Conservation (phyloP, 2,888 invertebrate species). For the Drosophila mimica region DNA sequence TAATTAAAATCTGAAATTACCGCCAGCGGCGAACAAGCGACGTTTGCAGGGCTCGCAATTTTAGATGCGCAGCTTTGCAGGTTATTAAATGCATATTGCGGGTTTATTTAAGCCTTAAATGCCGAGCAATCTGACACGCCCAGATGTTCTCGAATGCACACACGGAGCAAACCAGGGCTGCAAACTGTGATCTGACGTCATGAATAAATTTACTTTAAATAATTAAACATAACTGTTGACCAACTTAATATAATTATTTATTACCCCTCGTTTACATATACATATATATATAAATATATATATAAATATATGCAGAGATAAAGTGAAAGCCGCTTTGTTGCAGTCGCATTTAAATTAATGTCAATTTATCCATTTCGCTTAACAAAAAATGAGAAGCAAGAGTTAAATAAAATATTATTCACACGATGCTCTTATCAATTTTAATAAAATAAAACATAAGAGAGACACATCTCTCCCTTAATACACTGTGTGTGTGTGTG, state of each 20-base stretch:
- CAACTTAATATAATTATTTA: slow-evolving; percentile 59
- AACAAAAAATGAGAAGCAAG: background rate
- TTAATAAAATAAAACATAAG: slow-evolving; percentile 45
- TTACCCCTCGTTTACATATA: slow-evolving; percentile 12
- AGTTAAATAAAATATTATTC: slow-evolving; percentile 22
- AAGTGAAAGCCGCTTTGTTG: slow-evolving; percentile 23
- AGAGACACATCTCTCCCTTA: slow-evolving; percentile 2
- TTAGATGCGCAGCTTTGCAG: slow-evolving; percentile 59
- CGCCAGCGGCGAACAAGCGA: slow-evolving; percentile 62
- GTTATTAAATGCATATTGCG: slow-evolving; percentile 59
- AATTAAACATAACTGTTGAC: slow-evolving; percentile 33
- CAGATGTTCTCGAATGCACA: slow-evolving; percentile 30
- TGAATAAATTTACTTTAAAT: slow-evolving; percentile 47
- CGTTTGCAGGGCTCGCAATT: slow-evolving; percentile 57
- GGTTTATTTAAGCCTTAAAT: slow-evolving; percentile 36
- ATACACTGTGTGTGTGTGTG: background rate
- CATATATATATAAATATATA: background rate
- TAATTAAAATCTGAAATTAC: slow-evolving; percentile 78
- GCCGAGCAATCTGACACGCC: slow-evolving; percentile 17
- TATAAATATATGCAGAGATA: slow-evolving; percentile 1
- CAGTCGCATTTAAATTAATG: slow-evolving; percentile 51
- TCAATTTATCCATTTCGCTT: slow-evolving; percentile 34
- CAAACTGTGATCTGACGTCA: slow-evolving; percentile 38
- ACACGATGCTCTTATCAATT: slow-evolving; percentile 41
- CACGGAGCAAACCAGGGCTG: background rate